phyloP scores from a whole-genome alignment of 2,888 invertebrate genomes.

The Euplexia lucipara region DNA sequence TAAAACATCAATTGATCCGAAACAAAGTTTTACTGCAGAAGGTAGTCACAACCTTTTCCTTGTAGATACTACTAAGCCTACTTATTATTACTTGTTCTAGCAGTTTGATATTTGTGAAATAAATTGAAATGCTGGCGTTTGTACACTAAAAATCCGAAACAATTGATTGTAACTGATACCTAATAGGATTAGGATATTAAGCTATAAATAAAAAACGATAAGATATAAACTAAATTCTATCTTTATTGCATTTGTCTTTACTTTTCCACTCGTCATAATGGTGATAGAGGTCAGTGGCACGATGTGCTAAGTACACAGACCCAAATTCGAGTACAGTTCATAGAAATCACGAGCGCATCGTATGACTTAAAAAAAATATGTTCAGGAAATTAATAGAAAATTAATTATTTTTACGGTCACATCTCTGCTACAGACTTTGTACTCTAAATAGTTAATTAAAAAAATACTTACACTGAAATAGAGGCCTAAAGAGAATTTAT shows the following conservation, averaged over 20 bases:
- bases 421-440: no score
- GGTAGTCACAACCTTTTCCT: no score
- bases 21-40: no score
- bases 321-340: background rate
- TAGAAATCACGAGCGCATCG: background rate
- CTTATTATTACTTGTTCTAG: background rate
- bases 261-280: background rate
- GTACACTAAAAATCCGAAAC: conserved; percentile 2
- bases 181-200: background rate
- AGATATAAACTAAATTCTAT: conserved; percentile 9
- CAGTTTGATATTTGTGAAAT: background rate
- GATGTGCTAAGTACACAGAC: background rate
- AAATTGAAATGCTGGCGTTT: no score
- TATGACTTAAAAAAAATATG: background rate
- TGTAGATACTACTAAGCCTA: no score
- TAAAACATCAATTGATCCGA: no score
- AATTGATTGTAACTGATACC: background rate
- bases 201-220: conserved; percentile 5
- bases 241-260: background rate
- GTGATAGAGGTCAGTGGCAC: background rate
- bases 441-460: no score
- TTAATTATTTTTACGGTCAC: no score
- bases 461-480: no score
- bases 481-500: no score
- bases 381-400: no score